Conservation (phyloP, 2,797 vertebrate genomes). For the Trachurus trachurus region DNA sequence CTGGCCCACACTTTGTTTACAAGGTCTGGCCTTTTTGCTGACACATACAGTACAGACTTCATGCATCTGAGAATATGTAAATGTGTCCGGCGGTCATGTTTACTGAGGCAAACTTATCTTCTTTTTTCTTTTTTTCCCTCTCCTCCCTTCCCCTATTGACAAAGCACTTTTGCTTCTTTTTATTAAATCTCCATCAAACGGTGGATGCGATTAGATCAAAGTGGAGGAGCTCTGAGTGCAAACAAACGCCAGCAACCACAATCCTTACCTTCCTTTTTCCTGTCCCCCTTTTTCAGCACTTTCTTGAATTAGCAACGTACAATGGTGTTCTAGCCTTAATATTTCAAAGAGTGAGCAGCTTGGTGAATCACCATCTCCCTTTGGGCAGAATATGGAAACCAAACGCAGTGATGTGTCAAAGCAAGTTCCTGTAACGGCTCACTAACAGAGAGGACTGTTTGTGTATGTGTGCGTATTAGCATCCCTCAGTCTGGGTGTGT, state of each 20-base stretch:
- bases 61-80: slow-evolving; percentile 44
- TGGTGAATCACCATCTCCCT: slow-evolving; percentile 60
- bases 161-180: slow-evolving; percentile 14
- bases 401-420: slow-evolving; percentile 69
- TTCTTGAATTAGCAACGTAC: slow-evolving; percentile 68
- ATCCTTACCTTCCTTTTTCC: slow-evolving; percentile 14
- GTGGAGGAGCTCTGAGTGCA: background rate
- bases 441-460: slow-evolving; percentile 32
- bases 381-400: slow-evolving; percentile 58
- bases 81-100: slow-evolving; percentile 43
- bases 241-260: background rate
- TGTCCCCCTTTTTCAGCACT: slow-evolving; percentile 36
- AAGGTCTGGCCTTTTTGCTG: slow-evolving; percentile 15
- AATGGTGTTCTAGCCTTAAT: slow-evolving; percentile 63
- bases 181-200: slow-evolving; percentile 11
- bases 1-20: slow-evolving; percentile 38
- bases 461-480: background rate
- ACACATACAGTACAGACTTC: slow-evolving; percentile 28
- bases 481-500: too few species aligned
- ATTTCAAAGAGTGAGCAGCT: slow-evolving; percentile 69
- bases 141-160: background rate
- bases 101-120: slow-evolving; percentile 9
- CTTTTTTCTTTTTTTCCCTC: too few species aligned
- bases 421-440: slow-evolving; percentile 40
- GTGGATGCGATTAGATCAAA: slow-evolving; percentile 25